Evolutionary conservation across 92 coral and sea anemone genomes (phyloP).

Genomic region (Siderastrea siderea): DNA sequence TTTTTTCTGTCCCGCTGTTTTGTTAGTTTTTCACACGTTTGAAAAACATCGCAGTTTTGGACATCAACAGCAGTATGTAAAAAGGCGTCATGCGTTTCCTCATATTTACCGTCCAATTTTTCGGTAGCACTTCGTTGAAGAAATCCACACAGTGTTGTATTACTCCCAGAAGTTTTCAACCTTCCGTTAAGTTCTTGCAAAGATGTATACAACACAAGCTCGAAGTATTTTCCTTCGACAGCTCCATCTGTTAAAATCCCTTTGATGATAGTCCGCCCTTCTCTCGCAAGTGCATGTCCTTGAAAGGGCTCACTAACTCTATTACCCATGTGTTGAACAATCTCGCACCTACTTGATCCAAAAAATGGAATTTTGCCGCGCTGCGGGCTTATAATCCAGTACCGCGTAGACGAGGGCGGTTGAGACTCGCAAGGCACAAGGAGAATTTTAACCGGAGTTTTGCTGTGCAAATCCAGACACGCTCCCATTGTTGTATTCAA

Average conservation of each 20-base stretch:
- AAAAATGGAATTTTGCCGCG: conserved; percentile 27
- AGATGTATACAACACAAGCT: conserved; percentile 38
- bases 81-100: conserved; percentile 55
- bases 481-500: conserved; percentile 44
- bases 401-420: conserved; percentile 44
- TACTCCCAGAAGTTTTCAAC: not conserved
- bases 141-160: conserved; percentile 23
- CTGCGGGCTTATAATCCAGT: conserved; percentile 26
- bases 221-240: conserved; percentile 43
- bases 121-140: conserved; percentile 43
- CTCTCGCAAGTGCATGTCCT: conserved; percentile 31
- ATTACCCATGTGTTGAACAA: conserved; percentile 52
- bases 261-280: conserved; percentile 33
- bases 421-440: conserved; percentile 58
- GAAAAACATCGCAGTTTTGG: not conserved
- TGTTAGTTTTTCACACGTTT: not conserved
- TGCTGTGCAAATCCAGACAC: conserved; percentile 44
- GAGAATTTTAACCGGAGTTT: conserved; percentile 27
- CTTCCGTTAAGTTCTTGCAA: conserved; percentile 23
- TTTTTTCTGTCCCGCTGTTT: conserved; percentile 10
- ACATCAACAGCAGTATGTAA: conserved; percentile 17
- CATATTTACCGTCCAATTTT: conserved; percentile 17
- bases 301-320: conserved; percentile 50
- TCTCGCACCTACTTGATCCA: conserved; percentile 35
- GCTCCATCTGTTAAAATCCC: conserved; percentile 55